These are phyloP conservation scores for Drosophila auraria DNA, from an alignment of 1,140 invertebrate species.

Conservation along the genomic window DNA sequence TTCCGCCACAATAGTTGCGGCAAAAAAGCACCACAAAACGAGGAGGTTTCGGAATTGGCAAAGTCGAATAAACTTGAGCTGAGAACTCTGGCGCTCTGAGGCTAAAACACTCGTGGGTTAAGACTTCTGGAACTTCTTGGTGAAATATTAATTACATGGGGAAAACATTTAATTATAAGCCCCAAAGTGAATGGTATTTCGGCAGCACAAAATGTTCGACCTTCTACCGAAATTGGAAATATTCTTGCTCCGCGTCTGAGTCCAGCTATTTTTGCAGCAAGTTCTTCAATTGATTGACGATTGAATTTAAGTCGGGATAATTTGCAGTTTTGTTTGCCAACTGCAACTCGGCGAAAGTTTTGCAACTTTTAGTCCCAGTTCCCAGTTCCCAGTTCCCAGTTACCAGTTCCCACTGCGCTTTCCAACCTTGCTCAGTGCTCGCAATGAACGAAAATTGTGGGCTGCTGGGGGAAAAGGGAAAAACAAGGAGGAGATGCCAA, in stretches of 20 bases:
- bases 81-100: neutral
- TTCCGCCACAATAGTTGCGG: constrained; percentile 14
- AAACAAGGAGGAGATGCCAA: constrained; percentile 30
- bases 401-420: constrained; percentile 9
- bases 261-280: constrained; percentile 2
- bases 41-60: constrained; percentile 22
- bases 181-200: too few species aligned
- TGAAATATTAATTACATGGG: too few species aligned
- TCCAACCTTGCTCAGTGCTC: constrained; percentile 1
- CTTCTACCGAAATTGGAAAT: neutral
- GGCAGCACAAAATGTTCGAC: too few species aligned
- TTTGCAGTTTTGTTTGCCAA: constrained; percentile 26
- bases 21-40: neutral
- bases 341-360: constrained; percentile 30
- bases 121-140: too few species aligned
- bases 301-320: constrained; percentile 22
- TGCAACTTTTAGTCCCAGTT: constrained; percentile 18
- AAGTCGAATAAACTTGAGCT: constrained; percentile 29
- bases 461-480: neutral
- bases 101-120: too few species aligned
- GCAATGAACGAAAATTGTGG: constrained; percentile 23
- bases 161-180: too few species aligned
- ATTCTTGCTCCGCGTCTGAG: neutral
- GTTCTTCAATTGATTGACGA: constrained; percentile 29
- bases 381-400: neutral